Conservation (phyloP, 2,888 invertebrate species). For the Synergus japonicus region DNA sequence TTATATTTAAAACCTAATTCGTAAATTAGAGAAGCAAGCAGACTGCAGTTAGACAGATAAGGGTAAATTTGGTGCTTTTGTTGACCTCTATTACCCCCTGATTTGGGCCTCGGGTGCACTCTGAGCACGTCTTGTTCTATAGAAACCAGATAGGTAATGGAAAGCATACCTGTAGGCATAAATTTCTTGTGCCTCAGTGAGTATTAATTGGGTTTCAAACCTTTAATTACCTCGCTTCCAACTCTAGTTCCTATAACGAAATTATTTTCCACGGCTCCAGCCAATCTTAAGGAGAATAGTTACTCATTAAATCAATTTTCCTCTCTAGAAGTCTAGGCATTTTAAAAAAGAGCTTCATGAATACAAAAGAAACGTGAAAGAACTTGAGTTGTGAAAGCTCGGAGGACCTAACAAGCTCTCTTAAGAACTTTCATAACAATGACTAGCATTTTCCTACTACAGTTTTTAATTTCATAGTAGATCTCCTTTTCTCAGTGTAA, state of each 20-base stretch:
- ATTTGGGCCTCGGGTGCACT: constrained; percentile 6
- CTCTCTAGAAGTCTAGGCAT: background rate
- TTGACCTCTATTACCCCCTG: constrained; percentile 21
- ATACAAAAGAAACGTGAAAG: background rate
- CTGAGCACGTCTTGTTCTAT: background rate
- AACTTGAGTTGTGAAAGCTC: background rate
- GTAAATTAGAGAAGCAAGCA: background rate
- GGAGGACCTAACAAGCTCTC: background rate
- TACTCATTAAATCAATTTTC: background rate
- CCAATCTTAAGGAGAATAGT: background rate
- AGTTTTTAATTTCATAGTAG: background rate
- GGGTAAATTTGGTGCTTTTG: constrained; percentile 13
- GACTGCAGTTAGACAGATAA: constrained; percentile 5
- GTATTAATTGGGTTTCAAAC: constrained; percentile 12
- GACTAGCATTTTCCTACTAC: background rate
- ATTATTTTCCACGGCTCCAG: background rate
- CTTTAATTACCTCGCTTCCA: constrained; percentile 14
- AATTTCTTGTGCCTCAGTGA: constrained; percentile 16
- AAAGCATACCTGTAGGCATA: constrained; percentile 24
- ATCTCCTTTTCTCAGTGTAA: background rate
- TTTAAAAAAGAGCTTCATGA: no score
- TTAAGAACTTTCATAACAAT: background rate
- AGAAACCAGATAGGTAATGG: constrained; percentile 18
- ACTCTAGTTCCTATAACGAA: background rate
- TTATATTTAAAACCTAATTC: background rate